A percentile compares a stretch with the other conserved stretches of the same genome.
These are phyloP conservation scores for Melanogrammus aeglefinus DNA, from an alignment of 2,797 vertebrate genomes.

Conservation along the genomic window DNA sequence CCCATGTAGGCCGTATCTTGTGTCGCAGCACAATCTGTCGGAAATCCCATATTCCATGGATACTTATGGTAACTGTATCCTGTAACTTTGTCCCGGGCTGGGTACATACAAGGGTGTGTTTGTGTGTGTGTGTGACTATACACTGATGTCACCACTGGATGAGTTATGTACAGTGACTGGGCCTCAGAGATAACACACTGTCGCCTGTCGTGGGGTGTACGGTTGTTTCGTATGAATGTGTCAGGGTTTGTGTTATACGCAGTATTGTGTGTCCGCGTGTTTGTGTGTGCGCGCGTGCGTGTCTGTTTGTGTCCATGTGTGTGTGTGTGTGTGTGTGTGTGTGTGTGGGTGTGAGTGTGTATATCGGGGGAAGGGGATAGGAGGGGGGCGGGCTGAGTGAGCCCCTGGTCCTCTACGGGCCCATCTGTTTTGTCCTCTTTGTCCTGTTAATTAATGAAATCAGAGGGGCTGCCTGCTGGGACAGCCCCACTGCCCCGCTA, in stretches of 20 bases:
- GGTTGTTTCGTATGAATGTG: slow-evolving; percentile 12
- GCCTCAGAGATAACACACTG: background rate
- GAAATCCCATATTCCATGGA: slow-evolving; percentile 4
- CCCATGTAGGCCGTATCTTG: slow-evolving; percentile 30
- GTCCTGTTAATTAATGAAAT: slow-evolving; percentile 79
- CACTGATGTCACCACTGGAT: background rate
- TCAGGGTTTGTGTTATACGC: slow-evolving; percentile 28
- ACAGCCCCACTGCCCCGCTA: slow-evolving; percentile 58
- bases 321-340: slow-evolving; percentile 14
- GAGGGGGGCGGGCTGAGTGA: slow-evolving; percentile 27
- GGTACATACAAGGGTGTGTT: background rate
- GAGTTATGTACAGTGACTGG: slow-evolving; percentile 4
- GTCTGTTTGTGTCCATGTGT: slow-evolving; percentile 11
- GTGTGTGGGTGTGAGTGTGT: slow-evolving; percentile 11
- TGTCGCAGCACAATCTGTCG: slow-evolving; percentile 20
- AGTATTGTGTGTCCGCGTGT: slow-evolving; percentile 30
- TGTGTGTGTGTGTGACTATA: background rate
- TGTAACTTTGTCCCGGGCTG: slow-evolving; percentile 3
- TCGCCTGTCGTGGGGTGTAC: background rate
- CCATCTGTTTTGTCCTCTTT: slow-evolving; percentile 77
- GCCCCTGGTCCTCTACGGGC: slow-evolving; percentile 65
- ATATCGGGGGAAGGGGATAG: slow-evolving; percentile 26
- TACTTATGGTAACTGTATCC: slow-evolving; percentile 12
- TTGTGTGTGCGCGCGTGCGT: background rate
- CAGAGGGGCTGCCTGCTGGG: slow-evolving; percentile 75